Conservation (phyloP, 1,140 invertebrate species). For the Papilio machaon region DNA sequence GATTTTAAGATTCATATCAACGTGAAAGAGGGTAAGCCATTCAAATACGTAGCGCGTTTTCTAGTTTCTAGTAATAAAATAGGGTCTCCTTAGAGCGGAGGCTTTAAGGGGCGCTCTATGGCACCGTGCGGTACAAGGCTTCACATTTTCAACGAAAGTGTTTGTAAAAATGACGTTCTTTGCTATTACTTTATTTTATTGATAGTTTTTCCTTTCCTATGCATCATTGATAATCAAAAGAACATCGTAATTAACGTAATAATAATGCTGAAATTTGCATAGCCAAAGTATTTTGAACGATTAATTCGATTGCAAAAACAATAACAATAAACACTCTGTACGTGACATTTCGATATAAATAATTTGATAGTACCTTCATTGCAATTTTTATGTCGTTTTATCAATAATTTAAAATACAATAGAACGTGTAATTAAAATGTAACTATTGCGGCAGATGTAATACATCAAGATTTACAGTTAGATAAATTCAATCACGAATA, state of each 20-base stretch:
- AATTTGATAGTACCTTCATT: not conserved
- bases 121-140: conserved; percentile 31
- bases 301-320: not conserved
- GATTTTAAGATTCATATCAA: conserved; percentile 66
- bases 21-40: conserved; percentile 68
- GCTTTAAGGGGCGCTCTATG: conserved; percentile 24
- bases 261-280: not conserved
- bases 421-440: conserved; percentile 1
- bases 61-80: conserved; percentile 31
- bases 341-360: not conserved
- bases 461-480: conserved; percentile 17
- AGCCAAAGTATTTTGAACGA: not conserved
- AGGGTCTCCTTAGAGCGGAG: conserved; percentile 16
- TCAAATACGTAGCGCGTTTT: conserved; percentile 28
- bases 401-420: not conserved
- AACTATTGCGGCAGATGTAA: not conserved
- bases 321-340: not conserved
- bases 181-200: conserved; percentile 19
- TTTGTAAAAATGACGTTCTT: conserved; percentile 32
- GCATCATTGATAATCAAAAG: not conserved
- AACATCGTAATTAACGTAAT: not conserved
- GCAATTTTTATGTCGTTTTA: not conserved
- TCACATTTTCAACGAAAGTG: conserved; percentile 20
- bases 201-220: not conserved
- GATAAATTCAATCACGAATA: conserved; percentile 20